A percentile compares a stretch with the other conserved stretches of the same genome.
Conservation (phyloP, 2,888 invertebrate genomes). For the Parasteatoda lunata region DNA sequence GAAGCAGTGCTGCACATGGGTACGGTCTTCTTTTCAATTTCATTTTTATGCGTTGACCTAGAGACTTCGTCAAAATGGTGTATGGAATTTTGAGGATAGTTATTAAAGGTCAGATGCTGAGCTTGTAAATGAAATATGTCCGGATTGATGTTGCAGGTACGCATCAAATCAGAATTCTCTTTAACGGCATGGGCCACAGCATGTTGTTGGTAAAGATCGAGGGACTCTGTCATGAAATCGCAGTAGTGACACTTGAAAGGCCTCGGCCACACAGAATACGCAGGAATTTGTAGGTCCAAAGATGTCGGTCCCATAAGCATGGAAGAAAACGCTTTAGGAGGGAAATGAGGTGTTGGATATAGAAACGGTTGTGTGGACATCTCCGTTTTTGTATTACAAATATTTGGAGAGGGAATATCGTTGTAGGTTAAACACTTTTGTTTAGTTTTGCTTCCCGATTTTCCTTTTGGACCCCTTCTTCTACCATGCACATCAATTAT, state of each 20-base stretch:
- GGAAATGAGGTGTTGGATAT: neutral
- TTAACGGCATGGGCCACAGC: constrained; percentile 74
- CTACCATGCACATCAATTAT: constrained; percentile 94
- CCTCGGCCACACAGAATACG: neutral
- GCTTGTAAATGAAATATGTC: constrained; percentile 71
- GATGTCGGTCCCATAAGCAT: constrained; percentile 21
- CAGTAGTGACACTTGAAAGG: constrained; percentile 74
- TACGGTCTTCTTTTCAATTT: neutral
- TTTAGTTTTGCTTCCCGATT: constrained; percentile 71
- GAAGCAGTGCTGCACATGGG: neutral
- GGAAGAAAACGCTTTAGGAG: neutral
- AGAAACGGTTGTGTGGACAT: neutral
- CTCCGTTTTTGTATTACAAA: neutral
- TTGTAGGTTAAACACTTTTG: neutral
- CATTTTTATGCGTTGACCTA: neutral
- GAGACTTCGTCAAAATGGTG: neutral
- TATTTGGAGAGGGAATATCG: neutral
- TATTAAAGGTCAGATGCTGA: constrained; percentile 7
- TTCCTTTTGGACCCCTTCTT: constrained; percentile 85
- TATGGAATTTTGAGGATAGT: neutral
- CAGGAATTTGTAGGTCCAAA: neutral
- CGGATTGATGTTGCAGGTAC: constrained; percentile 70
- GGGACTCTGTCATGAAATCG: constrained; percentile 73
- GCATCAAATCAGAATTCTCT: constrained; percentile 74
- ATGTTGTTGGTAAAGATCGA: constrained; percentile 74